Percentiles rank a stretch among this genome's conserved stretches.
These are phyloP conservation scores for Heterohyrax brucei DNA, from an alignment of 2,797 vertebrate species.

Conservation along the genomic window DNA sequence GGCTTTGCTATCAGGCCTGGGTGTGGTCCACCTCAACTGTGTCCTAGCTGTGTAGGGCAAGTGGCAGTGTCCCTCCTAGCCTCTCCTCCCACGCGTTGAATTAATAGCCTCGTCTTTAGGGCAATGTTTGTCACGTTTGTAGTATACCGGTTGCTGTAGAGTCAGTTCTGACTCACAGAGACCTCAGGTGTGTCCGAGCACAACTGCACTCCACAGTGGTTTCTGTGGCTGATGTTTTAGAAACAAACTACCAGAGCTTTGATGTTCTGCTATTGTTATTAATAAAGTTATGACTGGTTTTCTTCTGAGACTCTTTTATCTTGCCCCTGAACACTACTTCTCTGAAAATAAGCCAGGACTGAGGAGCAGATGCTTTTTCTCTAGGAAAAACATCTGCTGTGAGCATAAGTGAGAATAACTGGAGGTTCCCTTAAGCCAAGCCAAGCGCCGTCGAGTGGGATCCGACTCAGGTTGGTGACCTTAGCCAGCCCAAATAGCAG, in stretches of 20 bases:
- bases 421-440: background rate
- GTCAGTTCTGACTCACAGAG: no score
- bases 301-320: constrained; percentile 7
- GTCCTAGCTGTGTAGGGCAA: background rate
- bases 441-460: no score
- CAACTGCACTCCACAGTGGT: background rate
- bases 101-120: background rate
- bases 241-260: background rate
- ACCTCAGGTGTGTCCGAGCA: background rate
- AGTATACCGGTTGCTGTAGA: no score
- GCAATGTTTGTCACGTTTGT: background rate
- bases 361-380: background rate
- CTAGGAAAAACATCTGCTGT: background rate
- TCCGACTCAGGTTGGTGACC: background rate
- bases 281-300: background rate
- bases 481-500: background rate
- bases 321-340: background rate
- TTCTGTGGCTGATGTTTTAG: no score
- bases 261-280: background rate
- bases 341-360: background rate
- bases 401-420: background rate
- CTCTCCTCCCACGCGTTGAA: background rate
- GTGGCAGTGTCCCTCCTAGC: background rate
- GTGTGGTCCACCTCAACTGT: background rate
- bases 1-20: background rate